phyloP scores from a whole-genome alignment of 1,140 invertebrate species.

The Zophobas atratus region DNA sequence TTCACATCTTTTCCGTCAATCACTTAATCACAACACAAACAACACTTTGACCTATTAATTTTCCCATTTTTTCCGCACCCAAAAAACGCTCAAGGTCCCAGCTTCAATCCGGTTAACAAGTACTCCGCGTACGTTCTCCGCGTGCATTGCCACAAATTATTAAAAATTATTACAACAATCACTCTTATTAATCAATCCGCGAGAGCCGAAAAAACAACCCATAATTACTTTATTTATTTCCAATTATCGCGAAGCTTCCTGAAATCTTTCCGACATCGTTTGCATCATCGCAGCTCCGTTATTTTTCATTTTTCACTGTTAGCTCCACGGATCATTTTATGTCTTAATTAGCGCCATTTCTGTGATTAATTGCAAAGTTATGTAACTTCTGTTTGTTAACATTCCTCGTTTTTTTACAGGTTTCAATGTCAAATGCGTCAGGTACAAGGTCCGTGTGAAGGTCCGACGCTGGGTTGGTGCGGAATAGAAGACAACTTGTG shows the following conservation, averaged over 20 bases:
- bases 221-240: too few species aligned
- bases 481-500: not conserved
- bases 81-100: not conserved
- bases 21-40: not conserved
- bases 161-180: not conserved
- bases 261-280: too few species aligned
- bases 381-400: conserved; percentile 25
- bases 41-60: not conserved
- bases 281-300: too few species aligned
- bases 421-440: conserved; percentile 21
- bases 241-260: too few species aligned
- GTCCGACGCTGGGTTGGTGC: not conserved
- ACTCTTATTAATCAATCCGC: not conserved
- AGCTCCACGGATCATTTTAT: conserved; percentile 19
- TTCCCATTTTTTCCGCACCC: not conserved
- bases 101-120: not conserved
- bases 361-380: conserved; percentile 27
- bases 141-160: too few species aligned
- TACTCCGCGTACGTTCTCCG: not conserved
- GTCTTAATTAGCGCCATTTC: conserved; percentile 28
- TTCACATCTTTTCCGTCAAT: too few species aligned
- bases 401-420: conserved; percentile 14
- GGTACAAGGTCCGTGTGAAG: conserved; percentile 2
- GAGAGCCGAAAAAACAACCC: too few species aligned
- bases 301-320: not conserved